Conservation (phyloP, 2,888 invertebrate species). For the Halictus quadricinctus region DNA sequence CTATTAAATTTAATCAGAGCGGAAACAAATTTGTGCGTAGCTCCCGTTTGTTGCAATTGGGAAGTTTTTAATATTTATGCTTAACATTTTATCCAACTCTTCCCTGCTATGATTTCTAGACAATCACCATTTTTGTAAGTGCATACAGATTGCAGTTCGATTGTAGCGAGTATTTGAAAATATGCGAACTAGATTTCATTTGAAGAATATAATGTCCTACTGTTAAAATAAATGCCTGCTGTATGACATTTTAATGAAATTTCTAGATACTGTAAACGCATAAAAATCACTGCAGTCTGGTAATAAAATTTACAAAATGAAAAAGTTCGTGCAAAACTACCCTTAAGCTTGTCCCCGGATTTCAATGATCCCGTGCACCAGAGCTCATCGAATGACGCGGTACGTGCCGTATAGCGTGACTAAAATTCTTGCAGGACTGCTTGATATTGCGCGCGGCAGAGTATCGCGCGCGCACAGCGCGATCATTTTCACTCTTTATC, state of each 20-base stretch:
- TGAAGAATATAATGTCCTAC: neutral
- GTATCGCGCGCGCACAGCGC: neutral
- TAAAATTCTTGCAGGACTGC: neutral
- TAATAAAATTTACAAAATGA: too few relatives aligned
- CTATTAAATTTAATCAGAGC: neutral
- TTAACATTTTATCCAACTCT: too few relatives aligned
- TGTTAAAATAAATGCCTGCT: neutral
- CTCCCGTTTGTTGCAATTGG: too few relatives aligned
- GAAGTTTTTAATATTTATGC: too few relatives aligned
- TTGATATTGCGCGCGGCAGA: neutral
- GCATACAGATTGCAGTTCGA: neutral
- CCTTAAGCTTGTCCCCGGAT: neutral
- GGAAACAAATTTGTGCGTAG: neutral
- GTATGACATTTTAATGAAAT: neutral
- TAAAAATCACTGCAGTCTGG: too few relatives aligned
- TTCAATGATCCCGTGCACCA: neutral
- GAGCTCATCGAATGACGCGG: neutral
- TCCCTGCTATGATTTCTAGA: too few relatives aligned
- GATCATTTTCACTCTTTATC: conserved; percentile 43
- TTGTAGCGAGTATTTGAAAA: neutral
- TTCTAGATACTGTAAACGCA: too few relatives aligned
- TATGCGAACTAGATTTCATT: neutral
- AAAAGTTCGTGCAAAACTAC: neutral
- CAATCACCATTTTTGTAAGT: neutral
- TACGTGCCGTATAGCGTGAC: neutral